These are phyloP conservation scores for Casuarius casuarius DNA, from an alignment of 2,113 vertebrate genomes.

Conservation along the genomic window DNA sequence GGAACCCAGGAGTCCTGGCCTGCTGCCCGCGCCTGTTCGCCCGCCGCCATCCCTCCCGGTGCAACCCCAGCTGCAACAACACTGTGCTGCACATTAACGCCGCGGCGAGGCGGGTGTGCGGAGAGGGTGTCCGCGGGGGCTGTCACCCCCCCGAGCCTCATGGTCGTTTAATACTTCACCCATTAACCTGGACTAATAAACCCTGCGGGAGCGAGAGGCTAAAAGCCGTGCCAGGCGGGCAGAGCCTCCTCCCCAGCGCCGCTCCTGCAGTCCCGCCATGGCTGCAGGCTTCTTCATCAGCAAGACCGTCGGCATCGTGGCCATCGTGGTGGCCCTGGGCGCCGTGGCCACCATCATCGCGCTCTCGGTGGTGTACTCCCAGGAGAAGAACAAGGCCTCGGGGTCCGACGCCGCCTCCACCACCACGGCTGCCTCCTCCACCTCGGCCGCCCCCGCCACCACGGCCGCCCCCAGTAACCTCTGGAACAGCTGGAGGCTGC, in stretches of 20 bases:
- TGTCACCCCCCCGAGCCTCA: background rate
- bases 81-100: accelerated
- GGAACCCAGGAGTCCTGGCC: background rate
- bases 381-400: conserved; percentile 74
- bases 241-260: accelerated
- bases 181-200: conserved; percentile 57
- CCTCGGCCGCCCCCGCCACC: accelerated
- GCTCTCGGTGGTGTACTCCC: conserved; percentile 83
- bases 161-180: conserved; percentile 62
- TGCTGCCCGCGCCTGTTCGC: accelerated
- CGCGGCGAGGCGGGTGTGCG: accelerated
- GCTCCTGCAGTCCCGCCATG: conserved; percentile 69
- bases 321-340: conserved; percentile 69
- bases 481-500: conserved; percentile 89
- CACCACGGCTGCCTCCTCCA: background rate
- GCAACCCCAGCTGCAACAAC: accelerated
- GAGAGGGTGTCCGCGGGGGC: background rate
- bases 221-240: background rate
- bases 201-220: background rate
- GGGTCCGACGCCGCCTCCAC: background rate
- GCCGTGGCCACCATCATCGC: conserved; percentile 84
- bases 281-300: conserved; percentile 89
- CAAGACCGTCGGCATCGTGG: conserved; percentile 78
- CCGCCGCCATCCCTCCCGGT: background rate
- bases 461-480: background rate